Conservation (phyloP, 2,888 invertebrate genomes). For the Mechanitis mazaeus region DNA sequence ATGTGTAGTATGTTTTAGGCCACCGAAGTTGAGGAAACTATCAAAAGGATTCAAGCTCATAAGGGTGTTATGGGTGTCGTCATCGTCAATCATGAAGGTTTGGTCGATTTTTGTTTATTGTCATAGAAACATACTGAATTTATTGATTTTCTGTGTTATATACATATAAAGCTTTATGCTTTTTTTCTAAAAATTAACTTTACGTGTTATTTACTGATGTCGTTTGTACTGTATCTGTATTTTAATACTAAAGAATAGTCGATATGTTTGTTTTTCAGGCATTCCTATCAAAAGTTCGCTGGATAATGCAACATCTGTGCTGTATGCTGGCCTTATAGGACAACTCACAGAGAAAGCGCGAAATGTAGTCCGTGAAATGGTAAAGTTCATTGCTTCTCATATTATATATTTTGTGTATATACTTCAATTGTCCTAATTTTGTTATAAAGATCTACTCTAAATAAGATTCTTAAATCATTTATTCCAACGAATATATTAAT, state of each 20-base stretch:
- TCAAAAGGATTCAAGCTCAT: slow-evolving; percentile 97
- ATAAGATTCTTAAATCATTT: no score
- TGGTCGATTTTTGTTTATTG: slow-evolving; percentile 53
- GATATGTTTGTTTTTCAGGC: slow-evolving; percentile 63
- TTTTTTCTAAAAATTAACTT: no score
- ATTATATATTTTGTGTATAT: no score
- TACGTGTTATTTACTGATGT: no score
- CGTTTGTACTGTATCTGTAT: no score
- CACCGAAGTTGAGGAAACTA: slow-evolving; percentile 97
- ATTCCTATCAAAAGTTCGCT: slow-evolving; percentile 94
- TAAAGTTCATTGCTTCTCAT: slow-evolving; percentile 35
- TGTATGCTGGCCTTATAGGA: slow-evolving; percentile 94
- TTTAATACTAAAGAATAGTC: not conserved
- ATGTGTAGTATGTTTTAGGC: slow-evolving; percentile 64
- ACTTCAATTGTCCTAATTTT: no score
- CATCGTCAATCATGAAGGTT: slow-evolving; percentile 98
- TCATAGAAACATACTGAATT: slow-evolving; percentile 37
- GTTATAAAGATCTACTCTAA: no score
- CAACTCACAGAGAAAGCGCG: slow-evolving; percentile 95
- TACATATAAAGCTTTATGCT: not conserved
- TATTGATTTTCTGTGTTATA: not conserved
- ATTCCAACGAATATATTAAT: no score
- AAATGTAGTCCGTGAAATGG: slow-evolving; percentile 93
- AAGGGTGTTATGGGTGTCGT: slow-evolving; percentile 98
- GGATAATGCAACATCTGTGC: slow-evolving; percentile 96